phyloP scores from a whole-genome alignment of 2,113 vertebrate species.

The Rostratula benghalensis region DNA sequence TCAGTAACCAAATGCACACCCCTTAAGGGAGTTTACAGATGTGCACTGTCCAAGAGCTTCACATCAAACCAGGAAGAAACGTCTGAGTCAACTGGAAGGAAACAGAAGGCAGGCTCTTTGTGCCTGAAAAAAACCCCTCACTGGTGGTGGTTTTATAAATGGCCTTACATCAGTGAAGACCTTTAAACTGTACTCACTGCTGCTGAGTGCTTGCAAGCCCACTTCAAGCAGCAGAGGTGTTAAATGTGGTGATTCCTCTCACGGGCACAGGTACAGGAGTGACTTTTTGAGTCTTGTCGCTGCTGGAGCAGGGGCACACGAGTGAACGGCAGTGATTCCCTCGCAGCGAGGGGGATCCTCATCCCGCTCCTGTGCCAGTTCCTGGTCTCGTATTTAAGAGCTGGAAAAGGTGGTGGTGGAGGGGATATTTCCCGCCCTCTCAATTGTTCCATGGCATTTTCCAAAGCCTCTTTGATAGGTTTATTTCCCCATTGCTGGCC shows the following conservation, averaged over 20 bases:
- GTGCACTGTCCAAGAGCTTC: not conserved
- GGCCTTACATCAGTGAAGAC: rapidly evolving
- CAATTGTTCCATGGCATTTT: not conserved
- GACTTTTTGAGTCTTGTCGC: rapidly evolving
- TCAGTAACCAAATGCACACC: not conserved
- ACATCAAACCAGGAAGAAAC: not conserved
- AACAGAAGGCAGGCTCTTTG: not conserved
- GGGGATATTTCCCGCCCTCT: rapidly evolving
- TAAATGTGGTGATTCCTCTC: not conserved
- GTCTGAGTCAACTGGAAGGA: not conserved
- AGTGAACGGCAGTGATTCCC: not conserved
- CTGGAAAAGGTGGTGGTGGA: not conserved
- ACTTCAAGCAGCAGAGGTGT: not conserved
- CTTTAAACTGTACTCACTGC: rapidly evolving
- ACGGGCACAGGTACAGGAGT: not conserved
- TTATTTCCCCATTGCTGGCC: not conserved
- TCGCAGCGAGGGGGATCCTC: rapidly evolving
- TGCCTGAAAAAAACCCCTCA: not conserved
- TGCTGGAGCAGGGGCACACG: not conserved
- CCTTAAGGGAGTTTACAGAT: not conserved
- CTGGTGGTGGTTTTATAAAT: not conserved
- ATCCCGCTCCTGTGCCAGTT: not conserved
- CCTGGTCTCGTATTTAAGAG: rapidly evolving
- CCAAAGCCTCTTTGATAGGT: not conserved
- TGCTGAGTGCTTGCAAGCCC: not conserved